These are phyloP conservation scores for Spizella passerina DNA, from an alignment of 2,797 vertebrate genomes.

Conservation along the genomic window DNA sequence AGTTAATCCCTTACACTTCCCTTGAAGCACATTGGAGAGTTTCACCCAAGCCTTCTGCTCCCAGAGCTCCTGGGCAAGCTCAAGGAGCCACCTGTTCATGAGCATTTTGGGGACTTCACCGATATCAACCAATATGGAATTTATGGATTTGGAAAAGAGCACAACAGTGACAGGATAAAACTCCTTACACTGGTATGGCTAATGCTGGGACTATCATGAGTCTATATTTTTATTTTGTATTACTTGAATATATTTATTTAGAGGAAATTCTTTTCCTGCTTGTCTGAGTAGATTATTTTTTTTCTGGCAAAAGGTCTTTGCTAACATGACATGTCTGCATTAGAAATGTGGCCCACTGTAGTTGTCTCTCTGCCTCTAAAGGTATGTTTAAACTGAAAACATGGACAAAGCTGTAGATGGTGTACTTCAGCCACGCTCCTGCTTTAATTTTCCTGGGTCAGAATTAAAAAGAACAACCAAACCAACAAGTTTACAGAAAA, in stretches of 20 bases:
- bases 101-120: not conserved
- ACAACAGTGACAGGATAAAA: not conserved
- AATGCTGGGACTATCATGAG: not conserved
- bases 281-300: not conserved
- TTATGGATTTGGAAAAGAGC: not conserved
- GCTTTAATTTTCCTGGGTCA: not conserved
- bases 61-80: not conserved
- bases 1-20: not conserved
- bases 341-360: not conserved
- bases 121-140: not conserved
- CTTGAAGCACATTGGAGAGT: accelerated
- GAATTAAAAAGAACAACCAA: not conserved
- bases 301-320: not conserved
- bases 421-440: not conserved
- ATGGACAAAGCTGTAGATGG: not conserved
- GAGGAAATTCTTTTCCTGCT: not conserved
- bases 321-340: not conserved
- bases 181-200: not conserved
- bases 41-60: not conserved
- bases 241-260: not conserved
- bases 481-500: not conserved
- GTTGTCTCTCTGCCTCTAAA: not conserved
- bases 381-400: not conserved
- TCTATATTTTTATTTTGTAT: not conserved
- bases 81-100: not conserved